Percentiles rank a stretch among this genome's conserved stretches.
Conservation (phyloP, 2,888 invertebrate species). For the Leucozona laternaria region DNA sequence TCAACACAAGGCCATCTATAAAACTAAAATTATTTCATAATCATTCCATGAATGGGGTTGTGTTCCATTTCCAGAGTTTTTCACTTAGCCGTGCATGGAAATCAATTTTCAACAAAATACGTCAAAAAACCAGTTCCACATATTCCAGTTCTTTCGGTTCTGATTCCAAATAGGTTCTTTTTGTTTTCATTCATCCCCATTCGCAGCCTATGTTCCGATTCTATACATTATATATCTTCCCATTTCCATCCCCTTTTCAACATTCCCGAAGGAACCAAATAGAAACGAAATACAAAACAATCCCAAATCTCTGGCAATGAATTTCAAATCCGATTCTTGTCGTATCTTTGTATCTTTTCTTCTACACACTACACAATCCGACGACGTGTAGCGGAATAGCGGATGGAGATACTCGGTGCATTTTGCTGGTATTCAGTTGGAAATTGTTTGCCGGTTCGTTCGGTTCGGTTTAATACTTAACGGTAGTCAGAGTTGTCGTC, state of each 20-base stretch:
- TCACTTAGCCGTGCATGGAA: slow-evolving; percentile 56
- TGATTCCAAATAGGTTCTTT: slow-evolving; percentile 26
- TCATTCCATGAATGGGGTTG: slow-evolving; percentile 73
- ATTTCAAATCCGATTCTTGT: slow-evolving; percentile 47
- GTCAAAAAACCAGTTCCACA: background rate
- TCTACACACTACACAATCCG: slow-evolving; percentile 6
- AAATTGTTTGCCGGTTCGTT: slow-evolving; percentile 70
- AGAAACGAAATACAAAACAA: slow-evolving; percentile 64
- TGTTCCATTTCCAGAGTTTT: slow-evolving; percentile 37
- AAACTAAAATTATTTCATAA: slow-evolving; percentile 43
- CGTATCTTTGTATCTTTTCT: slow-evolving; percentile 35
- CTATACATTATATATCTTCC: background rate
- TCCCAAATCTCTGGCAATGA: slow-evolving; percentile 55
- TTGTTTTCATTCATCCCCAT: background rate
- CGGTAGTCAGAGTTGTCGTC: slow-evolving; percentile 3
- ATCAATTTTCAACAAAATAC: background rate
- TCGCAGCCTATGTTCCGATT: background rate
- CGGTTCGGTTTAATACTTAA: slow-evolving; percentile 56
- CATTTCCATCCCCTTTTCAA: background rate
- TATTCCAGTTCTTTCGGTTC: slow-evolving; percentile 1
- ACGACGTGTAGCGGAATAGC: slow-evolving; percentile 7
- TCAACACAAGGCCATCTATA: slow-evolving; percentile 31
- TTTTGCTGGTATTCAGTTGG: slow-evolving; percentile 62
- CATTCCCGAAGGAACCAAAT: slow-evolving; percentile 39
- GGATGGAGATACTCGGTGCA: slow-evolving; percentile 48